Evolutionary conservation across 2,888 invertebrate species (phyloP).

Genomic region (Adineta ricciae): DNA sequence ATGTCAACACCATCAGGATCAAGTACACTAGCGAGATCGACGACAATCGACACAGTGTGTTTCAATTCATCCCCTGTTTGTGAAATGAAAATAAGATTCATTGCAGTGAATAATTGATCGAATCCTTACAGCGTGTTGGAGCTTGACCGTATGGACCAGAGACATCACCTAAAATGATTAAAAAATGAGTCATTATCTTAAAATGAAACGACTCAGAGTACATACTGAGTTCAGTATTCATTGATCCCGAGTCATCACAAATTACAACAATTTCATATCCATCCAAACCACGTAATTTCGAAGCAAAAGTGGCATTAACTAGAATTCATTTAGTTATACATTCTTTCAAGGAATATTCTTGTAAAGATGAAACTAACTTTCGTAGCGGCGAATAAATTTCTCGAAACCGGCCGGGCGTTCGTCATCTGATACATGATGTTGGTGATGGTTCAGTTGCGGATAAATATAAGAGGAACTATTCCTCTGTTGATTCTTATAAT

Average conservation of each 20-base stretch:
- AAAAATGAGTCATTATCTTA: too few relatives aligned
- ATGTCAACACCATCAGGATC: constrained; percentile 21
- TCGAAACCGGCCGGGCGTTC: background rate
- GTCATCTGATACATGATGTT: background rate
- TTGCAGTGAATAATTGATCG: background rate
- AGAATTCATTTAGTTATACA: too few relatives aligned
- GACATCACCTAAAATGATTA: background rate
- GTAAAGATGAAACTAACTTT: background rate
- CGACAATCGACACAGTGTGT: constrained; percentile 23
- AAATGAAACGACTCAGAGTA: background rate
- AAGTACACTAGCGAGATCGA: constrained; percentile 22
- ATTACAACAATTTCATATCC: constrained; percentile 11
- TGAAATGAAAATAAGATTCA: background rate
- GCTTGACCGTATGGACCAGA: background rate
- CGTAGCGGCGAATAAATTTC: background rate
- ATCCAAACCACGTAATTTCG: background rate
- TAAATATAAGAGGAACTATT: too few relatives aligned
- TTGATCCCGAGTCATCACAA: background rate
- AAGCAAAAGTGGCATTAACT: background rate
- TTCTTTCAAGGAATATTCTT: too few relatives aligned
- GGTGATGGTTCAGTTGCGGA: too few relatives aligned
- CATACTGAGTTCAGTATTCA: background rate
- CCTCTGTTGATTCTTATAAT: too few relatives aligned
- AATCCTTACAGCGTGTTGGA: background rate
- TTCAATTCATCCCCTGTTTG: constrained; percentile 30